Percentiles rank a stretch among this genome's conserved stretches.
Evolutionary conservation across 2,797 vertebrate genomes (phyloP).

Genomic region (Lophius americanus): DNA sequence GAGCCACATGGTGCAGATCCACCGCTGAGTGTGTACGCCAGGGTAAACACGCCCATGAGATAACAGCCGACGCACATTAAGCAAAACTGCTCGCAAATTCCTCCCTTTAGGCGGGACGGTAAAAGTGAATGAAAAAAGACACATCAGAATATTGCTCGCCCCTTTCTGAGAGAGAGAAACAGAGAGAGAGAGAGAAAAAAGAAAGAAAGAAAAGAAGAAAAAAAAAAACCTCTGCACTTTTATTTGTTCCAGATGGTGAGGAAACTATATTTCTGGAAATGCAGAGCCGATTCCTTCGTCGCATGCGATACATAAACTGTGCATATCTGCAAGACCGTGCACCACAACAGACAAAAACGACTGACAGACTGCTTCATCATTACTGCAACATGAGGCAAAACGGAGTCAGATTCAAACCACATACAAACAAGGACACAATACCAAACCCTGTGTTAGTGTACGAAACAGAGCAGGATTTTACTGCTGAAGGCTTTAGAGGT

Average conservation of each 20-base stretch:
- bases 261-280: slow-evolving; percentile 53
- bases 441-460: slow-evolving; percentile 1
- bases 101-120: slow-evolving; percentile 11
- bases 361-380: slow-evolving; percentile 16
- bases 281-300: slow-evolving; percentile 23
- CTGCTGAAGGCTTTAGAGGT: neutral
- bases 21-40: slow-evolving; percentile 35
- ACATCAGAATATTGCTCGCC: slow-evolving; percentile 14
- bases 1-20: slow-evolving; percentile 48
- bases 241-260: slow-evolving; percentile 68
- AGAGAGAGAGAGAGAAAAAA: slow-evolving; percentile 12
- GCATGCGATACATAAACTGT: slow-evolving; percentile 35
- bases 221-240: slow-evolving; percentile 23
- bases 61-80: slow-evolving; percentile 36
- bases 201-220: slow-evolving; percentile 7
- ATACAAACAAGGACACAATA: slow-evolving; percentile 7
- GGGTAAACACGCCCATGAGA: slow-evolving; percentile 42
- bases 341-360: slow-evolving; percentile 23
- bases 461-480: slow-evolving; percentile 2
- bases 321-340: slow-evolving; percentile 3
- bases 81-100: slow-evolving; percentile 13
- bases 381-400: slow-evolving; percentile 10
- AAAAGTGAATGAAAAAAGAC: slow-evolving; percentile 24
- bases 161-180: slow-evolving; percentile 12
- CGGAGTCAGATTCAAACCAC: slow-evolving; percentile 6